Evolutionary conservation across 2,888 invertebrate species (phyloP).

Genomic region (Microctonus aethiopoides): DNA sequence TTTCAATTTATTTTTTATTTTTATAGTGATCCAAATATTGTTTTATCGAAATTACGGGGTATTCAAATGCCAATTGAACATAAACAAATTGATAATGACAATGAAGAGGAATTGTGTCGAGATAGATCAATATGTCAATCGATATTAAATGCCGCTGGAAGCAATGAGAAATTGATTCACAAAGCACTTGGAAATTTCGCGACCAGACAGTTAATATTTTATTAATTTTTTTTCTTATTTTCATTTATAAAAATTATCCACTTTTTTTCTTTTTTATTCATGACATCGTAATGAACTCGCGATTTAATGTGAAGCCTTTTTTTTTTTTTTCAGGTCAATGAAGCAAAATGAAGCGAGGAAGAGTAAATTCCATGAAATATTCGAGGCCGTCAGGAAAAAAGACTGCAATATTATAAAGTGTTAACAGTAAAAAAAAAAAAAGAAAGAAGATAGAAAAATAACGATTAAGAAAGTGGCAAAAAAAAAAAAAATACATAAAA

Average conservation of each 20-base stretch:
- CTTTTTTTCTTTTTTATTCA: constrained; percentile 14
- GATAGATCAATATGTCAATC: constrained; percentile 60
- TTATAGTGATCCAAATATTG: constrained; percentile 57
- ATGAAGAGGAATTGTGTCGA: constrained; percentile 53
- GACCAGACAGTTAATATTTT: constrained; percentile 45
- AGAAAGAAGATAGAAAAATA: constrained; percentile 33
- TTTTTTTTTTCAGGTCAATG: constrained; percentile 43
- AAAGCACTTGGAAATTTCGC: constrained; percentile 54
- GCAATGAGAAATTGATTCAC: constrained; percentile 48
- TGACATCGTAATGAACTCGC: background rate
- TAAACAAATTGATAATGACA: constrained; percentile 42
- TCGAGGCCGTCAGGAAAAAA: constrained; percentile 59
- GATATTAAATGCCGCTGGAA: constrained; percentile 49
- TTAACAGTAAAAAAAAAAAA: constrained; percentile 23
- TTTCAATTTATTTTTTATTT: constrained; percentile 1
- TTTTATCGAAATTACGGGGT: constrained; percentile 60
- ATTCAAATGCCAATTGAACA: constrained; percentile 58
- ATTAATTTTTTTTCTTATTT: background rate
- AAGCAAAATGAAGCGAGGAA: constrained; percentile 54
- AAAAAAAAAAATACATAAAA: constrained; percentile 22
- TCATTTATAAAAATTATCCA: background rate
- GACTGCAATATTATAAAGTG: constrained; percentile 59
- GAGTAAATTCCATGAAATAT: constrained; percentile 59
- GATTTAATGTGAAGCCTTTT: constrained; percentile 14
- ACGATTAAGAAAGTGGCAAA: constrained; percentile 20